phyloP scores from a whole-genome alignment of 2,888 invertebrate genomes.

The Creontiades dilutus region DNA sequence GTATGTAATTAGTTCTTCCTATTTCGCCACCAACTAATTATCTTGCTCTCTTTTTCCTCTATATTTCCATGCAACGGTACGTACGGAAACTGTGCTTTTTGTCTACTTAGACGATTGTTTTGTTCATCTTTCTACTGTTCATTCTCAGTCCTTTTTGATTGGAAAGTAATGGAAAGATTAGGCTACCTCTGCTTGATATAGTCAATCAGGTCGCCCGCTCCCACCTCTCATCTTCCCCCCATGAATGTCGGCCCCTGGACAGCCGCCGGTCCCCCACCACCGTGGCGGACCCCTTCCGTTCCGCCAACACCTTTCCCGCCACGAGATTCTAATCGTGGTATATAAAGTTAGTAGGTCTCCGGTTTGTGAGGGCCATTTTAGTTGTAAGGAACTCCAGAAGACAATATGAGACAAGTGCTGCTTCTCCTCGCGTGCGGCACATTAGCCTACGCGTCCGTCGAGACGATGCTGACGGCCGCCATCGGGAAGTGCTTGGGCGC shows the following conservation, averaged over 20 bases:
- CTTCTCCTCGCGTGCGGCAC: conserved; percentile 53
- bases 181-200: background rate
- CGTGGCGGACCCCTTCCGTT: background rate
- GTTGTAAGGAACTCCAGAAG: background rate
- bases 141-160: background rate
- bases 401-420: conserved; percentile 54
- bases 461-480: conserved; percentile 85
- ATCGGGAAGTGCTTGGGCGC: conserved; percentile 83
- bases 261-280: background rate
- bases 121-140: no score
- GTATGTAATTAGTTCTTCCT: no score
- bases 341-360: conserved; percentile 70
- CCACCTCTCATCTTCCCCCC: background rate
- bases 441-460: conserved; percentile 80
- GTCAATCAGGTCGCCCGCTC: conserved; percentile 6
- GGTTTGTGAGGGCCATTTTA: conserved; percentile 47
- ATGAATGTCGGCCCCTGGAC: background rate
- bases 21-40: no score
- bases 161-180: background rate
- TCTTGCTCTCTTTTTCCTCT: no score
- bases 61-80: no score
- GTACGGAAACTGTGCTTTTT: no score
- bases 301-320: background rate
- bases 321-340: conserved; percentile 59
- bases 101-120: no score